A percentile compares a stretch with the other conserved stretches of the same genome.
Conservation (phyloP, 2,888 invertebrate genomes). For the Trachelus iudaicus region DNA sequence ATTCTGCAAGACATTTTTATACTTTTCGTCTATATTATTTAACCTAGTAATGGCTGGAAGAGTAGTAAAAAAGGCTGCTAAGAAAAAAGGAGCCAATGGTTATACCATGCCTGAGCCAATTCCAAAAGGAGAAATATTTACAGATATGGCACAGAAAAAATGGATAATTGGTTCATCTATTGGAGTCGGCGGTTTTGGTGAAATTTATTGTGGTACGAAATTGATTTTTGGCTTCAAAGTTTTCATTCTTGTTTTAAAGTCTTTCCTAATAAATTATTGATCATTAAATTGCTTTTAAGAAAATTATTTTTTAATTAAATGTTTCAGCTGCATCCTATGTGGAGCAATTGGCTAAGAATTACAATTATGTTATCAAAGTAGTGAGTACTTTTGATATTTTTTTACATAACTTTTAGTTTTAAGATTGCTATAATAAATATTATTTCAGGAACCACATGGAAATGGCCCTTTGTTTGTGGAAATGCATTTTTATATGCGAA, state of each 20-base stretch:
- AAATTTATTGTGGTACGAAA: slow-evolving; percentile 87
- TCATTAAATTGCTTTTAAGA: background rate
- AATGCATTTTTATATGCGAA: slow-evolving; percentile 88
- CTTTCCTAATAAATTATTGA: background rate
- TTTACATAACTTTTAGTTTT: background rate
- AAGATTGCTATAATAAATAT: background rate
- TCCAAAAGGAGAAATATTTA: slow-evolving; percentile 80
- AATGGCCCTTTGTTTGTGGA: slow-evolving; percentile 97
- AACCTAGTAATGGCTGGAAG: slow-evolving; percentile 51
- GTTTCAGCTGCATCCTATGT: slow-evolving; percentile 64
- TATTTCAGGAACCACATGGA: slow-evolving; percentile 82
- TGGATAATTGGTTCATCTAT: slow-evolving; percentile 91
- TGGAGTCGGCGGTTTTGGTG: slow-evolving; percentile 93
- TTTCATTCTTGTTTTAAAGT: background rate
- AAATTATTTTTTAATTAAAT: slow-evolving; percentile 6
- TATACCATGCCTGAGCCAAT: slow-evolving; percentile 78
- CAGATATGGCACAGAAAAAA: slow-evolving; percentile 79
- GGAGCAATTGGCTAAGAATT: slow-evolving; percentile 68
- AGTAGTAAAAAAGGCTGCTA: slow-evolving; percentile 49
- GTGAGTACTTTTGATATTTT: slow-evolving; percentile 68
- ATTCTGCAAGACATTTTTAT: background rate
- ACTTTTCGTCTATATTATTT: background rate
- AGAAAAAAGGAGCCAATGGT: slow-evolving; percentile 65
- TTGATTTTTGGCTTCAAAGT: slow-evolving; percentile 32
- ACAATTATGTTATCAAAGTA: slow-evolving; percentile 82